Evolutionary conservation across 2,797 vertebrate genomes (phyloP), one percentile per base, ranked within the genome.

Genomic region (Enteromius viviparus): DNA sequence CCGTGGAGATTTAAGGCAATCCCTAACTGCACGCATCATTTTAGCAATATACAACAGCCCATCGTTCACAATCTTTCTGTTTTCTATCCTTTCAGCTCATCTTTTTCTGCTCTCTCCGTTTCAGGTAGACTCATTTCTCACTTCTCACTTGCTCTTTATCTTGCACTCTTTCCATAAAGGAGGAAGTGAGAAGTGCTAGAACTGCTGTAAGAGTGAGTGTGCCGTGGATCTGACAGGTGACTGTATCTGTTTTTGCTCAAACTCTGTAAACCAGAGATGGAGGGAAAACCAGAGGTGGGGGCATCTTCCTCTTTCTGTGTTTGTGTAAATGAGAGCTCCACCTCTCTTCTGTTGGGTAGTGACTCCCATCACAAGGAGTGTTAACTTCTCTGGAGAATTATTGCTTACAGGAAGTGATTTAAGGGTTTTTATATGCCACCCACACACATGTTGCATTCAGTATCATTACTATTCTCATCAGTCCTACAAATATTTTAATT

Each of bases 1-100:
- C 84, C 40, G 58, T 71, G 70, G 88, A 77, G 89, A 91, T 91
- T 87, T 92, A 87, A 95, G 92, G 89, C 92, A 95, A 86, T 91
- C 74, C 75, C 91, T 94, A 72, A 94, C 86, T 47, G 89, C 53
- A 85, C 19, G 40, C 86, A 93, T 92, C 92, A 94, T 89, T 88
- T 77, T 87, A 86, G 85, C 1, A 76, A 79, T 23, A 60, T 32
- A 71, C 68, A 47, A 29, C 51, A 68, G 42, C 62, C 78, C 82
- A 85, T 87, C 37, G 6, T 83, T 21, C 37, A 62, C 37, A 84
- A 62, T 58, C 62, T 58, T 76, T 42, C 45, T 23, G 17, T 29
- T 65, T 42, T 40, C 72, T 55, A 76, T 45, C 37, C 47, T 66
- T 19, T 6, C 60, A 69, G 19, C 55, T 29, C 6, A 62, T 78